Evolutionary conservation across 2,797 vertebrate species (phyloP).

Genomic region (Pteropus rufus): DNA sequence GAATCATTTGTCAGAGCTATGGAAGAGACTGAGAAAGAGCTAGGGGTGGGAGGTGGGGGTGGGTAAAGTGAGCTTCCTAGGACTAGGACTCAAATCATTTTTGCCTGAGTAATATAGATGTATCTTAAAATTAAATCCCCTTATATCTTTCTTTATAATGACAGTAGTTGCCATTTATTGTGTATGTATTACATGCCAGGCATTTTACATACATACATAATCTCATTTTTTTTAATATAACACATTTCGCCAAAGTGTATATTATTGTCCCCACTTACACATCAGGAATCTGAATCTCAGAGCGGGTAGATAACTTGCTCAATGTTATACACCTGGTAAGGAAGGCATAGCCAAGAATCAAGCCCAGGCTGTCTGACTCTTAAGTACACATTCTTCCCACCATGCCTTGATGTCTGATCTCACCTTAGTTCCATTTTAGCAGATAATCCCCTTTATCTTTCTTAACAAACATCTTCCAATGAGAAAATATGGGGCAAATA

Average conservation of each 20-base stretch:
- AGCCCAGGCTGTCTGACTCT: not conserved
- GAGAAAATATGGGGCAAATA: not conserved
- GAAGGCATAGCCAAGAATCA: not conserved
- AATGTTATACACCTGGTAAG: not conserved
- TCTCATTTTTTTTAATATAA: not conserved
- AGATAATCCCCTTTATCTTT: not conserved
- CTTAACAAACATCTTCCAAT: slow-evolving; percentile 39
- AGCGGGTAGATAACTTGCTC: not conserved
- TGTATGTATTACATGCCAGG: not conserved
- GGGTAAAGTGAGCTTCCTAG: not conserved
- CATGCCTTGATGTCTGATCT: not conserved
- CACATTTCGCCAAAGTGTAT: not conserved
- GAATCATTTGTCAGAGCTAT: not conserved
- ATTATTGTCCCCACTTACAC: not conserved
- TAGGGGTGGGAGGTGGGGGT: rapidly evolving
- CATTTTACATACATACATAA: not conserved
- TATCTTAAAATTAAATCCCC: not conserved
- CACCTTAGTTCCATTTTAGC: not conserved
- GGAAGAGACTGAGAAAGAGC: not conserved
- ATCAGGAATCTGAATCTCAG: not conserved
- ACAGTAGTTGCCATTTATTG: not conserved
- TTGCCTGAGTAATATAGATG: not conserved
- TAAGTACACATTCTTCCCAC: not conserved
- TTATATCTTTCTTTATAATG: not conserved
- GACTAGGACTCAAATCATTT: not conserved